phyloP scores from a whole-genome alignment of 2,797 vertebrate species.

The Typhlichthys eigenmanni region DNA sequence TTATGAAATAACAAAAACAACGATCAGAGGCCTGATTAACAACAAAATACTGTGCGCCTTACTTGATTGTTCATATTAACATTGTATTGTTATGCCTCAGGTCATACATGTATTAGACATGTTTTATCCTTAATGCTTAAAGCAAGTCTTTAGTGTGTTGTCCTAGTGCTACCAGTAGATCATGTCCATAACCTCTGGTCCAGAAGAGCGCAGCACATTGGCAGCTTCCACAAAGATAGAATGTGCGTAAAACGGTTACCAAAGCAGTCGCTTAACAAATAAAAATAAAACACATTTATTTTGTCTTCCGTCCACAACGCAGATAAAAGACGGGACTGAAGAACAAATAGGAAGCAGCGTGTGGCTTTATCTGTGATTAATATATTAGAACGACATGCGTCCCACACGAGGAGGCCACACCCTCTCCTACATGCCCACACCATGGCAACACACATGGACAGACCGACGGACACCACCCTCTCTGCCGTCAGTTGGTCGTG shows the following conservation, averaged over 20 bases:
- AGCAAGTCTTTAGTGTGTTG: constrained; percentile 22
- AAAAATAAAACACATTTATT: constrained; percentile 34
- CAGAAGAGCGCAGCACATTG: constrained; percentile 46
- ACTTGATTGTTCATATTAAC: constrained; percentile 26
- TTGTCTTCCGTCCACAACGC: constrained; percentile 37
- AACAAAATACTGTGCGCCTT: constrained; percentile 45
- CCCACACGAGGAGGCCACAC: neutral
- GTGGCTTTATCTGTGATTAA: constrained; percentile 40
- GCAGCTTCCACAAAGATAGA: constrained; percentile 47
- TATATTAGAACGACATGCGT: constrained; percentile 53
- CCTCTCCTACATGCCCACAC: neutral
- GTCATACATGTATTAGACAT: constrained; percentile 11
- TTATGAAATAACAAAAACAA: constrained; percentile 38
- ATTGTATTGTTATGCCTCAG: constrained; percentile 20
- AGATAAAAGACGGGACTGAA: constrained; percentile 18
- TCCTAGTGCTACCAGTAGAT: constrained; percentile 35
- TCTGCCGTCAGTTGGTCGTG: constrained; percentile 63
- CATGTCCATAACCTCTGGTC: constrained; percentile 7
- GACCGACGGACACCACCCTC: neutral
- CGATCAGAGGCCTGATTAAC: constrained; percentile 26
- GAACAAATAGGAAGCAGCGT: constrained; percentile 30
- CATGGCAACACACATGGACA: neutral
- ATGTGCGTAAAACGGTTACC: constrained; percentile 34
- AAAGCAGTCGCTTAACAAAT: constrained; percentile 41
- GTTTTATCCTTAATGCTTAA: constrained; percentile 27